Base-by-base conservation (phyloP, 2,113 vertebrate genomes). In the Corydoras maculifer region DNA sequence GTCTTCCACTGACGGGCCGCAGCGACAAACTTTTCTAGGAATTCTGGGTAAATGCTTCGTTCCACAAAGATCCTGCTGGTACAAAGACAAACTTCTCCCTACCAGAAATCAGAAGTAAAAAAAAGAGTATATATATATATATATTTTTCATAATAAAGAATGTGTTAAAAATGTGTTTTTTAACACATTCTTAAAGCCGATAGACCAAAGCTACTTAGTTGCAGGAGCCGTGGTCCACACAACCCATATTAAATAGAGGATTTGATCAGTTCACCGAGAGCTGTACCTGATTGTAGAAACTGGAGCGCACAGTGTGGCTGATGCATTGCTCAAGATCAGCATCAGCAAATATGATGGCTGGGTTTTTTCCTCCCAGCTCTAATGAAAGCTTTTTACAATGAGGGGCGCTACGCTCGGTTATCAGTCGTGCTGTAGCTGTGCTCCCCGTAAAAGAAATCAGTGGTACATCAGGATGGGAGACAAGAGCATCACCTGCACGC, bases 51-150 rank as follows among this genome's bases (percentile, higher is more conserved):
- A 84, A 98, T 90, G 49, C 86, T 90, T 65, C 82, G 90, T 81
- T 99, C 94, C 31, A 99, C 94, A 79, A 96, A 99, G 78, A 99
- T 94, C 79, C 97, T 93, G 79, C 95, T 99, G 81, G 95, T 99
- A 67, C 95, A 99, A 62, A 99, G 88, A 75, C 97, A 99, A 82
- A 99, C 92, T 80, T 99, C 96, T 58, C 97, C 96, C 96, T 99
- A 74, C 29, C 68, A 66, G 8, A 43, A 64, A 31, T 50, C 8
- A 72, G 18, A 3, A 3, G 48, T 25, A 8, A 25, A 49, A 8
- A 58, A 15, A 15, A 31, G 18, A 25, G 18, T 25, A 2, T 25
- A 25, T 25, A 25, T 25, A 25, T 25, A 25, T 25, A 25, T 25
- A 25, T 25, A 25, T 25, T 25, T 25, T 25, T 2, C n/a, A n/a